Conservation (phyloP, 2,888 invertebrate species). For the Schrankia costaestrigalis region DNA sequence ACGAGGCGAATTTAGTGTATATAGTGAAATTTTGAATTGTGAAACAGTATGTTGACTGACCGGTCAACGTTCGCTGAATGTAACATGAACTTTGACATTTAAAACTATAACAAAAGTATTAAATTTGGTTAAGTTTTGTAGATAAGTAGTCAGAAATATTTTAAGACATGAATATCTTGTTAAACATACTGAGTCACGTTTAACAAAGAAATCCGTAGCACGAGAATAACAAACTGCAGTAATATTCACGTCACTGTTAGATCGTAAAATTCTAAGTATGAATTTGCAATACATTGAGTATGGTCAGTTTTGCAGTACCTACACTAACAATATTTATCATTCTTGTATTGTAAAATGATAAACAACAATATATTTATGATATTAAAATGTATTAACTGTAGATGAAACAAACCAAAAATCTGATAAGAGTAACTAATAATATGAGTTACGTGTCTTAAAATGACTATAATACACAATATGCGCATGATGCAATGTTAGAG, state of each 20-base stretch:
- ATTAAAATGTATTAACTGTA: no score
- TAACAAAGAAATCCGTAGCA: neutral
- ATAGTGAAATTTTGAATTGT: constrained; percentile 37
- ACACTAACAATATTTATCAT: constrained; percentile 14
- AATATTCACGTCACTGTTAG: constrained; percentile 35
- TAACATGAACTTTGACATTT: constrained; percentile 48
- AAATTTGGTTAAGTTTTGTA: constrained; percentile 3
- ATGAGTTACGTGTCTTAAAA: no score
- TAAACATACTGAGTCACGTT: neutral
- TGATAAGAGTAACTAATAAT: no score
- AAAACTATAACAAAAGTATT: constrained; percentile 12
- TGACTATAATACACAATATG: no score
- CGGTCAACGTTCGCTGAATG: constrained; percentile 46
- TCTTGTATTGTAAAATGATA: no score
- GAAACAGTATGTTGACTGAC: constrained; percentile 29
- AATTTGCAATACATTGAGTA: constrained; percentile 44
- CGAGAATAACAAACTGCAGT: constrained; percentile 30
- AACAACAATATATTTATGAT: constrained; percentile 3
- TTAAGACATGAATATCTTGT: no score
- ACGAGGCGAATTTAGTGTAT: constrained; percentile 15
- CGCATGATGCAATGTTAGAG: no score
- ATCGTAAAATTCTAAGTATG: constrained; percentile 44
- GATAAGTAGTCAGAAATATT: no score
- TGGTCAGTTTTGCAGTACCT: constrained; percentile 47
- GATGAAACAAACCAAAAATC: no score